phyloP scores from a whole-genome alignment of 30 jellyfish, hydroid and myxozoan species.

The Mastigias papua region DNA sequence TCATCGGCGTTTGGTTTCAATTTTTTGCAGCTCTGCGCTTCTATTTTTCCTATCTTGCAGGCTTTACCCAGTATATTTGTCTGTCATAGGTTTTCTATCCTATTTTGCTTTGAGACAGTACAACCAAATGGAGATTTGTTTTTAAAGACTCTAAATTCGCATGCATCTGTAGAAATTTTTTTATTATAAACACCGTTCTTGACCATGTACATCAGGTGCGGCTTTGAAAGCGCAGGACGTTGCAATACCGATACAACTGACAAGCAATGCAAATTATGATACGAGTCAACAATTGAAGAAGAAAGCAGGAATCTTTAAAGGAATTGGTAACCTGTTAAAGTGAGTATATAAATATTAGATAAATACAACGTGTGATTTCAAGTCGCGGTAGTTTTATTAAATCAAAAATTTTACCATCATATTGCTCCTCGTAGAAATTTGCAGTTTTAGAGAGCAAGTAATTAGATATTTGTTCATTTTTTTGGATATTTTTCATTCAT shows the following conservation, averaged over 20 bases:
- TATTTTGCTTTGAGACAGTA: too few relatives aligned
- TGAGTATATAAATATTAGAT: constrained; percentile 5
- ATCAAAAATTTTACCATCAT: too few relatives aligned
- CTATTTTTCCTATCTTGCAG: background rate
- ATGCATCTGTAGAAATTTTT: background rate
- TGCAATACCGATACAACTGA: constrained; percentile 70
- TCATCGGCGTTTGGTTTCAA: background rate
- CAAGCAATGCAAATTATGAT: constrained; percentile 76
- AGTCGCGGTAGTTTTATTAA: too few relatives aligned
- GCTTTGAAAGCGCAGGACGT: constrained; percentile 28
- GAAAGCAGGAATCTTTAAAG: constrained; percentile 88
- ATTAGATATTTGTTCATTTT: too few relatives aligned
- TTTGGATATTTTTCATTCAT: too few relatives aligned
- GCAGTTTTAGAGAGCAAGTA: too few relatives aligned
- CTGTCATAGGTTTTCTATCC: too few relatives aligned
- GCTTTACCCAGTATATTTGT: background rate
- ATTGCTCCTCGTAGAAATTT: too few relatives aligned
- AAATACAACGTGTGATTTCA: background rate
- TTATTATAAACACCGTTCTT: background rate
- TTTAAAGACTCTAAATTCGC: too few relatives aligned
- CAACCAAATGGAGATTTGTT: too few relatives aligned
- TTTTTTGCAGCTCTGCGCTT: background rate
- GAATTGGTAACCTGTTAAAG: constrained; percentile 91
- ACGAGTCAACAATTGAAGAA: constrained; percentile 63
- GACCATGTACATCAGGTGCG: background rate